Conservation (phyloP, 2,797 vertebrate species). For the Hoplostethus atlanticus region DNA sequence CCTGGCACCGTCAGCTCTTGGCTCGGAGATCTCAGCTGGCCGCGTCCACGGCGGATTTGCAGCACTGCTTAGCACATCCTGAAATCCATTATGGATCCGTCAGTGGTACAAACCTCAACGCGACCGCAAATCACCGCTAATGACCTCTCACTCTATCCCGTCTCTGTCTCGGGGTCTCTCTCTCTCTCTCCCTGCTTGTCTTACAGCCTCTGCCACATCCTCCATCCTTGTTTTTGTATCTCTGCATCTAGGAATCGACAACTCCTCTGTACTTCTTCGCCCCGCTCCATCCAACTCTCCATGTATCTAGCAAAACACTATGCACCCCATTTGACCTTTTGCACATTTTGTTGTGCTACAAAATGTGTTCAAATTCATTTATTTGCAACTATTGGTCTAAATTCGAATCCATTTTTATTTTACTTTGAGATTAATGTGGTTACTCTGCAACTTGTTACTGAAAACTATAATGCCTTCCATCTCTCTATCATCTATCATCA, state of each 20-base stretch:
- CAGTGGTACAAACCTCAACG: constrained; percentile 55
- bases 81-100: constrained; percentile 75
- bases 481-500: constrained; percentile 21
- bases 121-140: constrained; percentile 71
- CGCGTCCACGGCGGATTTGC: constrained; percentile 49
- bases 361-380: too few relatives aligned
- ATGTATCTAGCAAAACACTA: background rate
- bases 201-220: constrained; percentile 42
- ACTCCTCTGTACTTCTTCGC: constrained; percentile 3
- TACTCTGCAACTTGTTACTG: constrained; percentile 10
- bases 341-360: background rate
- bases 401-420: too few relatives aligned
- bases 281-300: constrained; percentile 23
- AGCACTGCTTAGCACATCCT: constrained; percentile 62
- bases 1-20: constrained; percentile 46
- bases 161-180: constrained; percentile 35
- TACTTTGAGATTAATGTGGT: background rate
- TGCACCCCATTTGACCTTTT: too few relatives aligned
- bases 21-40: constrained; percentile 39
- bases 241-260: constrained; percentile 18
- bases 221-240: constrained; percentile 48
- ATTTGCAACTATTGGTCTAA: too few relatives aligned
- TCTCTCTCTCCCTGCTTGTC: constrained; percentile 31
- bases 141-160: constrained; percentile 38
- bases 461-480: constrained; percentile 11